These are phyloP conservation scores for Scaeva pyrastri DNA, from an alignment of 2,888 invertebrate genomes.

Conservation along the genomic window DNA sequence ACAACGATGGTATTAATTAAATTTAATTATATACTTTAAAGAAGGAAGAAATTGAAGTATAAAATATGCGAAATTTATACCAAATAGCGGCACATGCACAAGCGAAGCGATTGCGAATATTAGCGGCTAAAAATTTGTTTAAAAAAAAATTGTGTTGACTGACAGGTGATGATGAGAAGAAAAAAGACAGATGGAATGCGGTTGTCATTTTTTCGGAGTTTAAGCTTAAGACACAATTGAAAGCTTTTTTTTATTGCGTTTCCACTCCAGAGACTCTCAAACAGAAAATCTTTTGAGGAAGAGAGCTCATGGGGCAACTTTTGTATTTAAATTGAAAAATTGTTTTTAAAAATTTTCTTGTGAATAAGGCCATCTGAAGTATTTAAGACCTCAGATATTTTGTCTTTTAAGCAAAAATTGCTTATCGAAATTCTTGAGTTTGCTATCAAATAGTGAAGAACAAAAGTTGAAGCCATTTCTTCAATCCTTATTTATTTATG, in stretches of 20 bases:
- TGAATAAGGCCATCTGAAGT: too few species aligned
- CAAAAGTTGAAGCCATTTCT: too few species aligned
- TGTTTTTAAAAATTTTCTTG: too few species aligned
- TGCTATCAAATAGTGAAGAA: too few species aligned
- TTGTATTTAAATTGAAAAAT: too few species aligned
- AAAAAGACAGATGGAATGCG: not conserved
- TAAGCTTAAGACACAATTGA: not conserved
- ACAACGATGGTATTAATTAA: too few species aligned
- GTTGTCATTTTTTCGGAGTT: constrained; percentile 17
- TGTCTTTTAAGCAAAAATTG: too few species aligned
- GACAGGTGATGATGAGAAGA: constrained; percentile 7
- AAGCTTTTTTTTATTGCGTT: not conserved
- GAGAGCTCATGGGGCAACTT: too few species aligned
- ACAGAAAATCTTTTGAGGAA: not conserved
- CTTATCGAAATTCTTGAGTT: too few species aligned
- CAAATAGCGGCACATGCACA: not conserved
- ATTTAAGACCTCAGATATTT: too few species aligned
- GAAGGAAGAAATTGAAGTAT: not conserved
- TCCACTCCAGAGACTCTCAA: not conserved
- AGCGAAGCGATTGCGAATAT: constrained; percentile 6
- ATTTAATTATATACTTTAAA: not conserved
- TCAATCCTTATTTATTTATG: too few species aligned
- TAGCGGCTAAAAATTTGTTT: constrained; percentile 31
- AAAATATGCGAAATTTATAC: not conserved
- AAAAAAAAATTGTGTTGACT: not conserved